A percentile compares a stretch with the other conserved stretches of the same genome.
phyloP scores from a whole-genome alignment of 37 sponge, comb jelly and placozoan species.

The Diacarnus erythraeanus region DNA sequence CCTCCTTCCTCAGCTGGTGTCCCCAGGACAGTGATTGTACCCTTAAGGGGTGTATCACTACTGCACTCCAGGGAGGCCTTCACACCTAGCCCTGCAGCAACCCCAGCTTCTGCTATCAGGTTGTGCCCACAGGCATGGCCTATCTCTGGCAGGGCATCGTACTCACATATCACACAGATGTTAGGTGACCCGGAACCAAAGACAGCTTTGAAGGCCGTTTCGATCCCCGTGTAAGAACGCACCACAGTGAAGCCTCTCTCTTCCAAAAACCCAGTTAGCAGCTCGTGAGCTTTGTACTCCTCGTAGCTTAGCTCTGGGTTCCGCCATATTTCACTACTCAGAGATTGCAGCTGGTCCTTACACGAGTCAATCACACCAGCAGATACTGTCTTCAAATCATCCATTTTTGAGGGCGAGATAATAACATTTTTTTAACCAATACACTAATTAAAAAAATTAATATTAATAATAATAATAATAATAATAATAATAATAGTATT shows the following conservation, averaged over 20 bases:
- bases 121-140: no score
- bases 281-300: slow-evolving; percentile 75
- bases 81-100: slow-evolving; percentile 88
- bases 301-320: slow-evolving; percentile 68
- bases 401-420: no score
- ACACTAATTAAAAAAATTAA: not conserved
- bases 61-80: slow-evolving; percentile 67
- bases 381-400: slow-evolving; percentile 10
- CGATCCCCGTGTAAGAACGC: slow-evolving; percentile 47
- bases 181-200: slow-evolving; percentile 64
- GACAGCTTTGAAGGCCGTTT: slow-evolving; percentile 87
- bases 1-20: slow-evolving; percentile 92
- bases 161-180: slow-evolving; percentile 85
- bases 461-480: no score
- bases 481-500: no score
- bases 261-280: slow-evolving; percentile 68
- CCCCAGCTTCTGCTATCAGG: slow-evolving; percentile 92
- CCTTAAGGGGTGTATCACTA: slow-evolving; percentile 20
- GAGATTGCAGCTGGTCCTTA: slow-evolving; percentile 6
- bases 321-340: slow-evolving; percentile 68
- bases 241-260: slow-evolving; percentile 80
- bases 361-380: slow-evolving; percentile 19
- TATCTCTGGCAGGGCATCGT: slow-evolving; percentile 93
- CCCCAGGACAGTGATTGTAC: slow-evolving; percentile 79
- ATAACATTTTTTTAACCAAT: no score